A percentile compares a stretch with the other conserved stretches of the same genome.
Evolutionary conservation across 2,113 vertebrate genomes (phyloP).

Genomic region (Tragelaphus imberbis): DNA sequence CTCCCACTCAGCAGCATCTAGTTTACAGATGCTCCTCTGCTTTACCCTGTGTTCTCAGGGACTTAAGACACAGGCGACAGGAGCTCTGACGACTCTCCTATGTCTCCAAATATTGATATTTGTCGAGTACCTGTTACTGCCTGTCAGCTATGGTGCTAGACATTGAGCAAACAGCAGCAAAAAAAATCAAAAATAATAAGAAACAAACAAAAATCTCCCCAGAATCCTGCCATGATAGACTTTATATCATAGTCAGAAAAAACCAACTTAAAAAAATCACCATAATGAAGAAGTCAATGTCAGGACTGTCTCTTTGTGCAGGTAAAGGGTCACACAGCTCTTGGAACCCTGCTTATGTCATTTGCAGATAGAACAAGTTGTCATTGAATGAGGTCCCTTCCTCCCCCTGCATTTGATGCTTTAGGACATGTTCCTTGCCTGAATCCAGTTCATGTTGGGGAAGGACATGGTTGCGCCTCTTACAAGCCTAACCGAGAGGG

Average conservation of each 20-base stretch:
- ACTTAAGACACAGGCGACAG: too few relatives aligned
- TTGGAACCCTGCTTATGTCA: neutral
- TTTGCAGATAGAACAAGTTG: too few relatives aligned
- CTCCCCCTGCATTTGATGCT: neutral
- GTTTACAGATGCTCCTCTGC: accelerated
- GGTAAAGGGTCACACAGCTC: too few relatives aligned
- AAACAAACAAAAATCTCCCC: neutral
- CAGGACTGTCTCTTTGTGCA: accelerated
- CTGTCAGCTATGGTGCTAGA: neutral
- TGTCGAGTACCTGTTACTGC: accelerated
- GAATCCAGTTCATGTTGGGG: neutral
- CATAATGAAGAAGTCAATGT: accelerated
- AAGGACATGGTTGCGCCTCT: accelerated
- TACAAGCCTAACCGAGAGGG: accelerated
- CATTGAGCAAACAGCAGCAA: neutral
- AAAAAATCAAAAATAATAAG: neutral
- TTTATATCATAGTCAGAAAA: neutral
- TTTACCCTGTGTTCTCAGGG: neutral
- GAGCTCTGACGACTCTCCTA: accelerated
- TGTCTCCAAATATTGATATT: neutral
- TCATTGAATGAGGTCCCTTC: neutral
- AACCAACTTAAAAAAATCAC: neutral
- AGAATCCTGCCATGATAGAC: too few relatives aligned
- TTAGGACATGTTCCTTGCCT: neutral
- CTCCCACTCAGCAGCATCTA: accelerated